Evolutionary conservation across 2,888 invertebrate species (phyloP).

Genomic region (Biston betularia): DNA sequence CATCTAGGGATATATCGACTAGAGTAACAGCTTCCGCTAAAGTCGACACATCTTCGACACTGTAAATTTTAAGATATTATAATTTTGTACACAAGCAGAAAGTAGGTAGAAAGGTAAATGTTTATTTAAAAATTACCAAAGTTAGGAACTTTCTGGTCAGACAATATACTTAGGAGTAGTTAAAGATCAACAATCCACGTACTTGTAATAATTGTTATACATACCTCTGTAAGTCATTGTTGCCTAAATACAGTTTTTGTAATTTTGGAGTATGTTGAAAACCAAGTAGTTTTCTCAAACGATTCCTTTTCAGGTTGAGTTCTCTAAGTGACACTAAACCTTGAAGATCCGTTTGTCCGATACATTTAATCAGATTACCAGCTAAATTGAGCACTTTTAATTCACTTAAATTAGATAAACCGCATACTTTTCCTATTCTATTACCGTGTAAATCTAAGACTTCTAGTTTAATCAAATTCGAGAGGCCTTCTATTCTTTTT

Average conservation of each 20-base stretch:
- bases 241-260: conserved; percentile 93
- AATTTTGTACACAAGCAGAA: neutral
- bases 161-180: too few relatives aligned
- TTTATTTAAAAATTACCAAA: too few relatives aligned
- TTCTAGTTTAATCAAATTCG: conserved; percentile 91
- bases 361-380: conserved; percentile 94
- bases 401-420: conserved; percentile 89
- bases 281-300: conserved; percentile 92
- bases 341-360: conserved; percentile 91
- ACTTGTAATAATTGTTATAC: neutral
- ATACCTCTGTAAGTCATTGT: conserved; percentile 90
- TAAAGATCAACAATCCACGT: neutral
- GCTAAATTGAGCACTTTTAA: conserved; percentile 97
- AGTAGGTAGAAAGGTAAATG: too few relatives aligned
- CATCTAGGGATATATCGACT: conserved; percentile 94
- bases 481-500: conserved; percentile 91
- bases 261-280: conserved; percentile 92
- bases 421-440: conserved; percentile 91
- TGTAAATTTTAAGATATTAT: conserved; percentile 59
- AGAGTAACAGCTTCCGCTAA: conserved; percentile 92
- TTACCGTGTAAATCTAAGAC: conserved; percentile 98
- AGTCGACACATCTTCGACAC: conserved; percentile 95
- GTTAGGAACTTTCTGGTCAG: too few relatives aligned
- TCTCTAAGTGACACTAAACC: conserved; percentile 93
- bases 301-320: conserved; percentile 95